A percentile compares a stretch with the other conserved stretches of the same genome.
These are phyloP conservation scores for Artibeus lituratus DNA, from an alignment of 2,797 vertebrate species.

Conservation along the genomic window DNA sequence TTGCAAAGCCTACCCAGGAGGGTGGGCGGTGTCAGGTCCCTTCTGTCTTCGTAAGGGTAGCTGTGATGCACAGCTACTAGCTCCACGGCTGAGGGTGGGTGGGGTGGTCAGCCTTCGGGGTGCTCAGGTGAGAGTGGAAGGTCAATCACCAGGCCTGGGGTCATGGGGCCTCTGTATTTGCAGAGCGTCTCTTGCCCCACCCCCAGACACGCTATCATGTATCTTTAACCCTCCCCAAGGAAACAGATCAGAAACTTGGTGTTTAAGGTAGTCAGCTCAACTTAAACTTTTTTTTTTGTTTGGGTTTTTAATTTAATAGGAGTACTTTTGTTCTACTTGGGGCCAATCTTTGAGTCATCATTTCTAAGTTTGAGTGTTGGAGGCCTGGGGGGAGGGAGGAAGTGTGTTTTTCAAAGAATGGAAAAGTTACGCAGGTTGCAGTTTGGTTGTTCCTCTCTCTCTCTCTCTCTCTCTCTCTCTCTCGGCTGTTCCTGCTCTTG, in stretches of 20 bases:
- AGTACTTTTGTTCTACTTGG: neutral
- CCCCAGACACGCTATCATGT: neutral
- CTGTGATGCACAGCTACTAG: neutral
- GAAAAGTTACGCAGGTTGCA: neutral
- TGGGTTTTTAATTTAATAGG: neutral
- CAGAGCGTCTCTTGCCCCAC: neutral
- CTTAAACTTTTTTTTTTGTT: neutral
- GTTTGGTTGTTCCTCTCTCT: neutral
- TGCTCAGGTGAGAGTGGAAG: neutral
- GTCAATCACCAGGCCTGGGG: neutral
- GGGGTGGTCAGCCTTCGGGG: neutral
- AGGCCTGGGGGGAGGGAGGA: neutral
- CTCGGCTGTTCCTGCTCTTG: neutral
- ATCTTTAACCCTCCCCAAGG: neutral
- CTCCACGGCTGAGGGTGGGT: neutral
- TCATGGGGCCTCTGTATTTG: neutral
- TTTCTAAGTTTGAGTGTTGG: neutral
- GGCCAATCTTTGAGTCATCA: neutral
- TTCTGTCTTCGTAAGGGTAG: neutral
- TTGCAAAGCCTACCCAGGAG: neutral
- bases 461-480: neutral
- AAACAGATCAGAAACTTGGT: neutral
- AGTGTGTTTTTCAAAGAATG: neutral
- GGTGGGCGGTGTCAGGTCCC: neutral
- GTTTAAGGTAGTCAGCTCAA: neutral